Percentiles rank a stretch among this genome's conserved stretches.
phyloP scores from a whole-genome alignment of 2,888 invertebrate species.

The Syrista parreyssii region DNA sequence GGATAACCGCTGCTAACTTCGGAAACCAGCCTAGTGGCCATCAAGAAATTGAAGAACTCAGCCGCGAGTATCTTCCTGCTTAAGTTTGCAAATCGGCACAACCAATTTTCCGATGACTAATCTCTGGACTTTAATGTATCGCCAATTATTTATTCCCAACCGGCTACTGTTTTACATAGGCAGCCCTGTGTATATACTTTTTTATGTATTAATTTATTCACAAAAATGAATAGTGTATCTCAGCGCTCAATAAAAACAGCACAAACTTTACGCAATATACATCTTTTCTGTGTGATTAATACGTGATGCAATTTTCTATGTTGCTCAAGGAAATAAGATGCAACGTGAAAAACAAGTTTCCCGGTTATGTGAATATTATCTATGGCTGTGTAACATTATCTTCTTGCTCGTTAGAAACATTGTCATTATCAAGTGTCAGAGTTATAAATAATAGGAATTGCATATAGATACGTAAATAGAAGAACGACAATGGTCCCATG shows the following conservation, averaged over 20 bases:
- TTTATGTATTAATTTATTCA: neutral
- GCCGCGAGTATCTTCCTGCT: neutral
- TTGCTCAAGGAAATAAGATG: neutral
- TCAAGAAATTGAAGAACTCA: neutral
- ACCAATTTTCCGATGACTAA: neutral
- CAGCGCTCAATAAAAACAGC: neutral
- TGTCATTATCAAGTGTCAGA: neutral
- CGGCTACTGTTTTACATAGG: too few species aligned
- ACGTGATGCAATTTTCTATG: neutral
- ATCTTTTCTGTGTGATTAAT: neutral
- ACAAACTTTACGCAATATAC: neutral
- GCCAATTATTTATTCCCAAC: neutral
- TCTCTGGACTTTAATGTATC: neutral
- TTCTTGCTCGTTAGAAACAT: neutral
- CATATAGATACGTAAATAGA: neutral
- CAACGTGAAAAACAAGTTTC: neutral
- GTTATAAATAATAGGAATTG: neutral
- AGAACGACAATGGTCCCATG: neutral
- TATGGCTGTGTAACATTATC: neutral
- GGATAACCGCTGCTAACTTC: neutral
- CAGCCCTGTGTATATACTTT: too few species aligned
- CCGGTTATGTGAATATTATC: neutral
- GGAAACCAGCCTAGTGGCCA: neutral
- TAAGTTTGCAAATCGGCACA: neutral
- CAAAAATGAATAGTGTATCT: neutral